A percentile compares a stretch with the other conserved stretches of the same genome.
Conservation (phyloP, 2,888 invertebrate genomes). For the Callimorpha dominula region DNA sequence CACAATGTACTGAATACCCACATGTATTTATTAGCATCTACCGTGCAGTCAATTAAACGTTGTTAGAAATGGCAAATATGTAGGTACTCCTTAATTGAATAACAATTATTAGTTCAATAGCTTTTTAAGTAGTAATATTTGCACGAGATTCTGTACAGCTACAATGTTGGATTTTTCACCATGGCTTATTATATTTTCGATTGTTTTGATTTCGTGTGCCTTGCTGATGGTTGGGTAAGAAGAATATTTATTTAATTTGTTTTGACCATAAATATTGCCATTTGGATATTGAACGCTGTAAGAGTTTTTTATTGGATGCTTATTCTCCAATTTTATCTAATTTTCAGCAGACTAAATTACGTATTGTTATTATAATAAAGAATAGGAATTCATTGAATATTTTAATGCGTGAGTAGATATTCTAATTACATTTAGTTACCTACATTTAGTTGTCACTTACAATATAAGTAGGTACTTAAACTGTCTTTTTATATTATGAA, state of each 20-base stretch:
- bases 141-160: neutral
- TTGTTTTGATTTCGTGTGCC: conserved; percentile 35
- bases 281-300: neutral
- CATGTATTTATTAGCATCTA: neutral
- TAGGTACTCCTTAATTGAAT: neutral
- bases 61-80: neutral
- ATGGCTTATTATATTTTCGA: conserved; percentile 44
- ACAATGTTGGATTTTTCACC: conserved; percentile 52
- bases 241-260: neutral
- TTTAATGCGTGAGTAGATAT: neutral
- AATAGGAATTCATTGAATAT: neutral
- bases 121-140: neutral
- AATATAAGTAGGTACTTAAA: too few species aligned
- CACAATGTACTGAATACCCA: neutral
- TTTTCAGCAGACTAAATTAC: too few species aligned
- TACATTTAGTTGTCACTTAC: too few species aligned
- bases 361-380: neutral
- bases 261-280: neutral
- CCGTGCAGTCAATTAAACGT: too few species aligned
- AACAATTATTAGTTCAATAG: neutral
- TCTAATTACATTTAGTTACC: neutral
- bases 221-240: conserved; percentile 54
- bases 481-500: too few species aligned
- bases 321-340: too few species aligned
- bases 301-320: neutral